A percentile compares a stretch with the other conserved stretches of the same genome.
Evolutionary conservation across 2,888 invertebrate species (phyloP).

Genomic region (Hemicrepidius hirtus): DNA sequence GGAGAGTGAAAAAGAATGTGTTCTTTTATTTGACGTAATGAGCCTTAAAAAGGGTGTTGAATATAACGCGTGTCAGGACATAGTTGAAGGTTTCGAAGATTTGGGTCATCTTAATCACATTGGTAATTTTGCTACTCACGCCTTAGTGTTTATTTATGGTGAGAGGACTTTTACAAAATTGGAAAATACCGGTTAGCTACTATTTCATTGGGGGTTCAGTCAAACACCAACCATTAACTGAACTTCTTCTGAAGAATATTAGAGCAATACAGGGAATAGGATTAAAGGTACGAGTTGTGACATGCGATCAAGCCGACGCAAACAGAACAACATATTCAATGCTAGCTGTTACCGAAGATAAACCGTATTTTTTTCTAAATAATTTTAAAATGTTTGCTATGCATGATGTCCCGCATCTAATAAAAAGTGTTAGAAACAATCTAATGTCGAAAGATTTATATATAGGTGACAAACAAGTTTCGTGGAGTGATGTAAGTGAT

Average conservation of each 20-base stretch:
- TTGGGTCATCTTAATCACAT: too few relatives aligned
- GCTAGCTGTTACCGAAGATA: constrained; percentile 16
- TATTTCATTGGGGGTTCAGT: background rate
- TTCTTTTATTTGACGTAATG: too few relatives aligned
- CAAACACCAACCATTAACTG: background rate
- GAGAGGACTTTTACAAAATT: constrained; percentile 10
- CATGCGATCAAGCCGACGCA: background rate
- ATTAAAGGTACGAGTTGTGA: constrained; percentile 1
- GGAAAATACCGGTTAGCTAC: constrained; percentile 7
- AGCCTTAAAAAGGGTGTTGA: too few relatives aligned
- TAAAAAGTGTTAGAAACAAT: too few relatives aligned
- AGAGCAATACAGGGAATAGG: background rate
- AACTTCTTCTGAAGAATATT: constrained; percentile 10
- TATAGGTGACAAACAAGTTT: constrained; percentile 1
- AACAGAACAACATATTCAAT: background rate
- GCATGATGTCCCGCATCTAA: constrained; percentile 19
- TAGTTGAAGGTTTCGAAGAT: too few relatives aligned
- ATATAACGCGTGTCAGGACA: too few relatives aligned
- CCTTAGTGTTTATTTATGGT: too few relatives aligned
- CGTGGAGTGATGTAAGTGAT: constrained; percentile 1
- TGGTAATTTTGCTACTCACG: too few relatives aligned
- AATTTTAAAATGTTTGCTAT: constrained; percentile 2
- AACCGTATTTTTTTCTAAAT: constrained; percentile 6
- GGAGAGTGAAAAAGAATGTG: too few relatives aligned
- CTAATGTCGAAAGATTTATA: constrained; percentile 15